Evolutionary conservation across 2,113 vertebrate species (phyloP), one percentile per base, ranked within the genome.

Genomic region (Parotia lawesii): DNA sequence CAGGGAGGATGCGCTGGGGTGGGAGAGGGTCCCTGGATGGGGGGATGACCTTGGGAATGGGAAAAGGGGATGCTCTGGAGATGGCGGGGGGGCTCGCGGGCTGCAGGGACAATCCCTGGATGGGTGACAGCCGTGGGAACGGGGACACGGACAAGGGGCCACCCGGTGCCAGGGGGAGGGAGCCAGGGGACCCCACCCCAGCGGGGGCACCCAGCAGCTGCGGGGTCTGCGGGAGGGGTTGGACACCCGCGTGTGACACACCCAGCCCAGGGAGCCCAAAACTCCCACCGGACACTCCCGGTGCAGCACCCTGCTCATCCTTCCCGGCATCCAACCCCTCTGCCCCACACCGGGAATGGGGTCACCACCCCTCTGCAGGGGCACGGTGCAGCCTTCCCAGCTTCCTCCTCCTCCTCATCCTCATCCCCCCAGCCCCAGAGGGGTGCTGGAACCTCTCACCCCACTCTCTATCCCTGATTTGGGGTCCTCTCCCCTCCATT

Each of bases 261-360:
- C 75, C n/a, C 56, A 20, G 27, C 19, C 14, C 3, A 11, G 42
- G 38, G 53, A 33, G 12, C 64, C 17, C 17, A 4, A 29, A 23
- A 9, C 51, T 17, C 53, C 27, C 3, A 0, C 2, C 16, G 1
- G 31, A 50, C 54, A 9, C 45, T 50, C 60, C 60, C 6, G 5
- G 67, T 28, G 1, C 64, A 13, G 42, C 33, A 13, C 5, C 45
- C 25, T 11, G n/a, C 16, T 37, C 65, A 35, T 38, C 74, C 38
- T 22, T 22, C n/a, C 47, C 24, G 0, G 33, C 9, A 4, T 12
- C 47, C 80, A 31, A 15, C 40, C 27, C 37, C 45, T 35, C 19
- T 29, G 27, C 20, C 33, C 29, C 81, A 5, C 10, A 2, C 4
- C 0, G 5, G 33, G 28, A n/a, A 15, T 0, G 29, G 81, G 51